phyloP scores from a whole-genome alignment of 1,140 invertebrate genomes.

The Mizuhopecten yessoensis region DNA sequence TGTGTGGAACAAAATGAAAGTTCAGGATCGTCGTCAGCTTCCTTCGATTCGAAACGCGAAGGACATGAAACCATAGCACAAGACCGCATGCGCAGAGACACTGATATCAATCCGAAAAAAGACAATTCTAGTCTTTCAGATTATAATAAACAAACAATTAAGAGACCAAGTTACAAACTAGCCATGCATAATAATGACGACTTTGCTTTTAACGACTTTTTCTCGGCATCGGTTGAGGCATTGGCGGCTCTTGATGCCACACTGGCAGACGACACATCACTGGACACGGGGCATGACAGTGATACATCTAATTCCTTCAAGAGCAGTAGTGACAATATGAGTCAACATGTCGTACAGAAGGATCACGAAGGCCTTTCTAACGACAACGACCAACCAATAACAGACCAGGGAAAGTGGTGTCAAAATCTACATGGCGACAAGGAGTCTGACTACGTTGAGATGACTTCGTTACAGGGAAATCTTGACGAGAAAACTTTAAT shows the following conservation, averaged over 20 bases:
- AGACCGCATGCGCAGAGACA: background rate
- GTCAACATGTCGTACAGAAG: background rate
- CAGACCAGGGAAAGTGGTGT: background rate
- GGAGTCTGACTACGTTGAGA: background rate
- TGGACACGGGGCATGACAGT: background rate
- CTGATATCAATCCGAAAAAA: background rate
- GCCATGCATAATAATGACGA: background rate
- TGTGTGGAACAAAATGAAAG: background rate
- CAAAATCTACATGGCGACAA: background rate
- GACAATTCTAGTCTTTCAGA: background rate
- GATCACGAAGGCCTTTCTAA: background rate
- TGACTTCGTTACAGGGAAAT: background rate
- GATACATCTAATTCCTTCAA: background rate
- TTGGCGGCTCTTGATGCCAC: conserved; percentile 22
- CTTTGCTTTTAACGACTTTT: background rate
- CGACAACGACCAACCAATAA: background rate
- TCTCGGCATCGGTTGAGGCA: conserved; percentile 3
- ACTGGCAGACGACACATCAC: background rate
- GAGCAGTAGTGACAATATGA: background rate
- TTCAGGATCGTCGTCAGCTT: background rate
- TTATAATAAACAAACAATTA: background rate
- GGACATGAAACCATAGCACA: background rate
- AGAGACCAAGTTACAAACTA: background rate
- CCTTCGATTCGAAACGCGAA: background rate
- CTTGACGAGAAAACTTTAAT: background rate